A percentile compares a stretch with the other conserved stretches of the same genome.
phyloP scores from a whole-genome alignment of 2,797 vertebrate species.

The Danio kyathit region DNA sequence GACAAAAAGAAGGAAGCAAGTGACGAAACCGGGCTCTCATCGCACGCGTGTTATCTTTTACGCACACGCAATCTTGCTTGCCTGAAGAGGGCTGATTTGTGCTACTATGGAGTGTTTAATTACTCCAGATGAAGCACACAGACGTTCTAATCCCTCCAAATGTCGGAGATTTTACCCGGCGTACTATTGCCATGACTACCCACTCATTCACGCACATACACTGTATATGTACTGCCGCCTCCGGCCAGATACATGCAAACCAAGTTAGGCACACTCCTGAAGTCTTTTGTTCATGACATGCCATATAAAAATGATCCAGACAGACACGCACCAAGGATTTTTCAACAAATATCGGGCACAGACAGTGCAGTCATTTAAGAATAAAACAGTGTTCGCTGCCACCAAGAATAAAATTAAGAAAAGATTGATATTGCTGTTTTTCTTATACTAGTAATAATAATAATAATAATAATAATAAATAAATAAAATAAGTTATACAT shows the following conservation, averaged over 20 bases:
- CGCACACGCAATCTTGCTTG: constrained; percentile 15
- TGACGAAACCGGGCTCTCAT: constrained; percentile 49
- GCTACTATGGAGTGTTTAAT: constrained; percentile 58
- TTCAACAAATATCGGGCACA: neutral
- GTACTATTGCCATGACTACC: constrained; percentile 44
- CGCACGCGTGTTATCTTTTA: constrained; percentile 23
- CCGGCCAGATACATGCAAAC: constrained; percentile 35
- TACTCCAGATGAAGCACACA: constrained; percentile 57
- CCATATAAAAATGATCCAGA: constrained; percentile 19
- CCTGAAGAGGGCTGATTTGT: constrained; percentile 59
- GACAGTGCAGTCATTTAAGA: neutral
- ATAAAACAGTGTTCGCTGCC: neutral
- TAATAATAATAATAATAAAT: too few species aligned
- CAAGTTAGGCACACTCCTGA: constrained; percentile 8
- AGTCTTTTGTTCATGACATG: constrained; percentile 42
- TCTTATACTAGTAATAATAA: neutral
- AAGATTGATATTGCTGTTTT: neutral
- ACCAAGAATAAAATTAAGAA: neutral
- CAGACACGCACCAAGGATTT: neutral
- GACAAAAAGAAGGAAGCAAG: constrained; percentile 40
- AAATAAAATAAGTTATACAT: too few species aligned
- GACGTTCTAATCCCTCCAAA: constrained; percentile 64
- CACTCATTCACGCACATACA: neutral
- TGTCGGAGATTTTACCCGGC: constrained; percentile 47
- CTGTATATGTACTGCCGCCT: constrained; percentile 3